These are phyloP conservation scores for Columba guinea DNA, from an alignment of 2,797 vertebrate genomes.

Conservation along the genomic window DNA sequence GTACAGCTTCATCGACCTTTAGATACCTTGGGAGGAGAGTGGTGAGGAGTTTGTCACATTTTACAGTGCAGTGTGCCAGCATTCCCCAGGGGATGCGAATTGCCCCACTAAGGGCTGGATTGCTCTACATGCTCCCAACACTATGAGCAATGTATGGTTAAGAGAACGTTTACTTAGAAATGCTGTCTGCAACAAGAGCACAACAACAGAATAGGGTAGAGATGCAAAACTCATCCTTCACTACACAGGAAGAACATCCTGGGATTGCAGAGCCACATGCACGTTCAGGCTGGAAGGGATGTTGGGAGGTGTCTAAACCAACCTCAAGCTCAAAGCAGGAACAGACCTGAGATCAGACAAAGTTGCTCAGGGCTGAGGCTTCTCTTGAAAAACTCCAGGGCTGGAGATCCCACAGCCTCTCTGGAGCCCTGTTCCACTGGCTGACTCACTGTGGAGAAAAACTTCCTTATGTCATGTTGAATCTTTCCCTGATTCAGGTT, in stretches of 20 bases:
- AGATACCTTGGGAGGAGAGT: not conserved
- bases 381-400: not conserved
- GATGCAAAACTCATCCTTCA: not conserved
- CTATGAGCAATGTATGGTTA: not conserved
- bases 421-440: not conserved
- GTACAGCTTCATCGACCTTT: not conserved
- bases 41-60: not conserved
- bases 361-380: not conserved
- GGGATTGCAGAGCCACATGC: not conserved
- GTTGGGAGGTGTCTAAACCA: not conserved
- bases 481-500: not conserved
- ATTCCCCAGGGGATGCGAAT: not conserved
- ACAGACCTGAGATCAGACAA: not conserved
- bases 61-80: not conserved
- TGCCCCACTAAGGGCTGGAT: fast-evolving
- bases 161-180: not conserved
- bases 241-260: not conserved
- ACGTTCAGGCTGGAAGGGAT: not conserved
- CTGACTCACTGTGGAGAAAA: not conserved
- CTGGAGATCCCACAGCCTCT: not conserved
- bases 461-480: not conserved
- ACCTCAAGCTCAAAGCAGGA: not conserved
- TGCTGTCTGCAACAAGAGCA: not conserved
- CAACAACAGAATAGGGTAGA: not conserved
- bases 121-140: not conserved